phyloP scores from a whole-genome alignment of 2,888 invertebrate genomes.

The Caenorhabditis sp. region DNA sequence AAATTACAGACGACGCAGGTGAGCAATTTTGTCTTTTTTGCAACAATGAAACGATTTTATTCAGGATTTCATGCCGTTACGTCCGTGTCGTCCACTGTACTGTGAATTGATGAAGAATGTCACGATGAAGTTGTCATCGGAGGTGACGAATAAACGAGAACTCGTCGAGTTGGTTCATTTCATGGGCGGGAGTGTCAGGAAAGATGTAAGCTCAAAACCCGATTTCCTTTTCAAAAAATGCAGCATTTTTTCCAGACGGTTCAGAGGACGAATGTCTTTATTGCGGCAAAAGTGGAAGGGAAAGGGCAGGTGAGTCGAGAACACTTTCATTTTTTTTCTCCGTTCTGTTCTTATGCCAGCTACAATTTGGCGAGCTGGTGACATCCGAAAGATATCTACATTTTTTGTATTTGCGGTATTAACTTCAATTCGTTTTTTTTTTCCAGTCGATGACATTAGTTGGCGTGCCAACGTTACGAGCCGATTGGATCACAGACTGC shows the following conservation, averaged over 20 bases:
- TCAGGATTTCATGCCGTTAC: constrained; percentile 56
- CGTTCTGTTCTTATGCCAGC: not conserved
- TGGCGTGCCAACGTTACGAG: constrained; percentile 53
- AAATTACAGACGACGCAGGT: constrained; percentile 53
- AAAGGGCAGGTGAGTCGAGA: constrained; percentile 39
- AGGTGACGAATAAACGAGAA: constrained; percentile 56
- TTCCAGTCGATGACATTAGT: constrained; percentile 56
- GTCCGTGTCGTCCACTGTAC: constrained; percentile 63
- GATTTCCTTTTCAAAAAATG: not conserved
- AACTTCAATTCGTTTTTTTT: not conserved
- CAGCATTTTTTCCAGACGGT: constrained; percentile 36
- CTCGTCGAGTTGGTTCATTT: constrained; percentile 92
- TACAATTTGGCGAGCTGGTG: constrained; percentile 6
- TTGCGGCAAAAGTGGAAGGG: constrained; percentile 54
- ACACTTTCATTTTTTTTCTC: not conserved
- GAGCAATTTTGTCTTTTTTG: too few species aligned
- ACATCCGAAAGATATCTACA: not conserved
- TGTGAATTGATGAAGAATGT: constrained; percentile 66
- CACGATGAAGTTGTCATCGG: constrained; percentile 61
- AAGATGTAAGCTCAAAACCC: constrained; percentile 51
- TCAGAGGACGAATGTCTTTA: constrained; percentile 57
- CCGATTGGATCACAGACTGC: constrained; percentile 57
- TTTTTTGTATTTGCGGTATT: not conserved
- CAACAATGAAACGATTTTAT: too few species aligned
- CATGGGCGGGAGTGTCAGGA: constrained; percentile 95